phyloP scores from a whole-genome alignment of 2,888 invertebrate genomes.

The Hipparchia semele region DNA sequence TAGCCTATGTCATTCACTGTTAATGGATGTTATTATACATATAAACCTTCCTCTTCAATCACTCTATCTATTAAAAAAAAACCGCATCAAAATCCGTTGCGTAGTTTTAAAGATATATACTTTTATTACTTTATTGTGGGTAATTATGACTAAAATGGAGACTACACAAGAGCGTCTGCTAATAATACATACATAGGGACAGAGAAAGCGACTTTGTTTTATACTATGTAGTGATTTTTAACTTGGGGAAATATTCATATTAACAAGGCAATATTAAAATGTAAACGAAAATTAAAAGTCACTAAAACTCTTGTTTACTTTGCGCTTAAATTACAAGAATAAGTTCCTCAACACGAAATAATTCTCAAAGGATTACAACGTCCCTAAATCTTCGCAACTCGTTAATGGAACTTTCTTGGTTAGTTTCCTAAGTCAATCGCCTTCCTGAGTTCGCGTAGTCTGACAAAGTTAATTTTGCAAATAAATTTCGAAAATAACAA shows the following conservation, averaged over 20 bases:
- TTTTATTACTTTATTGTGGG: too few species aligned
- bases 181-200: too few species aligned
- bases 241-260: not conserved
- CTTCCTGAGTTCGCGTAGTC: slow-evolving; percentile 10
- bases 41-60: too few species aligned
- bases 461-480: slow-evolving; percentile 19
- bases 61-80: too few species aligned
- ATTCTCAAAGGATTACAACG: slow-evolving; percentile 24
- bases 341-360: slow-evolving; percentile 16
- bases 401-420: slow-evolving; percentile 25
- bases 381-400: slow-evolving; percentile 22
- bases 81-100: too few species aligned
- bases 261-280: slow-evolving; percentile 3
- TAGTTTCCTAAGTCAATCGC: slow-evolving; percentile 25
- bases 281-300: slow-evolving; percentile 2
- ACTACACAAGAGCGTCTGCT: too few species aligned
- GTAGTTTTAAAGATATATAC: too few species aligned
- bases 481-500: slow-evolving; percentile 21
- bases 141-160: too few species aligned
- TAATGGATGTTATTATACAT: too few species aligned
- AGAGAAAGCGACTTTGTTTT: too few species aligned
- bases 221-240: too few species aligned
- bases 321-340: slow-evolving; percentile 13
- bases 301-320: slow-evolving; percentile 14
- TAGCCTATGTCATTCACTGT: too few species aligned